phyloP scores from a whole-genome alignment of 2,797 vertebrate genomes.

The Serranus cabrilla region DNA sequence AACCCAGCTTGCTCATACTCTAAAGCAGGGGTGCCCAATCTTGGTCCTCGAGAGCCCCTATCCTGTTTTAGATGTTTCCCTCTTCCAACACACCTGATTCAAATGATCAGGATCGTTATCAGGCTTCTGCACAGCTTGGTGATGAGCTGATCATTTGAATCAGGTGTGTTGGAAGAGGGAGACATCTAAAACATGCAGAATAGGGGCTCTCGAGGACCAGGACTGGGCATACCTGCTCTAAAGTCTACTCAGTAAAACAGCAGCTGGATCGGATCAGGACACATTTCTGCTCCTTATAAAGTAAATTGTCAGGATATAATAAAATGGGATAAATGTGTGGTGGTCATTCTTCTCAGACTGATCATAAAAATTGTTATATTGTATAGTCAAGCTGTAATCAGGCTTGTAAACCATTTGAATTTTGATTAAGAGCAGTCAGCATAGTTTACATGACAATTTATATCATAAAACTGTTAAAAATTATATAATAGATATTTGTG shows the following conservation, averaged over 20 bases:
- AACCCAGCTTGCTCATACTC: not conserved
- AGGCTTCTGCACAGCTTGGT: too few relatives aligned
- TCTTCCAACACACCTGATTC: too few relatives aligned
- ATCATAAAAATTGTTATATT: not conserved
- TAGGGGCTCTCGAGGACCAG: too few relatives aligned
- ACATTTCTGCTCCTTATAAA: not conserved
- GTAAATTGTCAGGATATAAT: not conserved
- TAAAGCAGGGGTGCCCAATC: too few relatives aligned
- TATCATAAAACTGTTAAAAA: not conserved
- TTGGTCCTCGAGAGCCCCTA: too few relatives aligned
- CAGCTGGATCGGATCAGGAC: too few relatives aligned
- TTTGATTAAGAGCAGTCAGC: not conserved
- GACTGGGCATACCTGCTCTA: too few relatives aligned
- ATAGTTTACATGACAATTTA: not conserved
- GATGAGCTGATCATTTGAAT: too few relatives aligned
- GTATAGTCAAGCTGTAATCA: slow-evolving; percentile 15
- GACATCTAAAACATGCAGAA: too few relatives aligned
- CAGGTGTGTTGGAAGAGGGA: too few relatives aligned
- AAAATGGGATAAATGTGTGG: not conserved
- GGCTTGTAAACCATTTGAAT: not conserved
- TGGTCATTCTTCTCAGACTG: not conserved
- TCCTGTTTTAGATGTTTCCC: too few relatives aligned
- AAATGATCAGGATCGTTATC: too few relatives aligned
- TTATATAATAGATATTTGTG: not conserved
- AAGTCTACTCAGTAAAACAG: not conserved